These are phyloP conservation scores for Nipponia nippon DNA, from an alignment of 2,113 vertebrate genomes.

Conservation along the genomic window DNA sequence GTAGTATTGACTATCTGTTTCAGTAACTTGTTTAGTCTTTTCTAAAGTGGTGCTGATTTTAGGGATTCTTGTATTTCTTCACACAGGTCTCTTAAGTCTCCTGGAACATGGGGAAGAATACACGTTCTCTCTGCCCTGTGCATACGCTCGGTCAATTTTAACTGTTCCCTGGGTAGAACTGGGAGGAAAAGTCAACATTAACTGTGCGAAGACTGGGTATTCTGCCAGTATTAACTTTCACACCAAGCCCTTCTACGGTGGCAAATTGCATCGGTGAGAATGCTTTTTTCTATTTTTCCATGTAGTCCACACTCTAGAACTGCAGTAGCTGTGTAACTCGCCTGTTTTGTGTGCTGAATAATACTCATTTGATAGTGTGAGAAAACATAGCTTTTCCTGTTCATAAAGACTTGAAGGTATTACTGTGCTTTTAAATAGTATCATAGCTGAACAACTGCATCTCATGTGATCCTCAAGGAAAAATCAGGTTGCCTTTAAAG, in stretches of 20 bases:
- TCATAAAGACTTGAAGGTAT: not conserved
- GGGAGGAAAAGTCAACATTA: conserved; percentile 93
- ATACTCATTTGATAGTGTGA: not conserved
- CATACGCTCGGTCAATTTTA: conserved; percentile 95
- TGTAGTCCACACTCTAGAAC: not conserved
- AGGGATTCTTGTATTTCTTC: not conserved
- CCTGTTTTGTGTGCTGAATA: not conserved
- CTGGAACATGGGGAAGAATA: conserved; percentile 94
- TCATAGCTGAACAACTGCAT: not conserved
- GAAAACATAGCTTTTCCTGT: not conserved
- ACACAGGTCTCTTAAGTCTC: conserved; percentile 84
- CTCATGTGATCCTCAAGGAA: not conserved
- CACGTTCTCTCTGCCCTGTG: conserved; percentile 92
- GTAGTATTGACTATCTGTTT: not conserved
- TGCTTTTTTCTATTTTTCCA: not conserved
- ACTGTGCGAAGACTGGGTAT: conserved; percentile 90
- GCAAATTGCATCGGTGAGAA: conserved; percentile 91
- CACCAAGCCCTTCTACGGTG: conserved; percentile 97
- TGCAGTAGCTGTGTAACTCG: not conserved
- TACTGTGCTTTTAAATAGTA: not conserved
- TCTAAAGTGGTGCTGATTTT: not conserved
- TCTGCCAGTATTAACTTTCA: conserved; percentile 96
- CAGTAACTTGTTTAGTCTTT: not conserved
- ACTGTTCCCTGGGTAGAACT: conserved; percentile 98
- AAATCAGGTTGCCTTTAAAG: not conserved